Base-by-base conservation (phyloP, 2,888 invertebrate genomes). In the Amiota minor region DNA sequence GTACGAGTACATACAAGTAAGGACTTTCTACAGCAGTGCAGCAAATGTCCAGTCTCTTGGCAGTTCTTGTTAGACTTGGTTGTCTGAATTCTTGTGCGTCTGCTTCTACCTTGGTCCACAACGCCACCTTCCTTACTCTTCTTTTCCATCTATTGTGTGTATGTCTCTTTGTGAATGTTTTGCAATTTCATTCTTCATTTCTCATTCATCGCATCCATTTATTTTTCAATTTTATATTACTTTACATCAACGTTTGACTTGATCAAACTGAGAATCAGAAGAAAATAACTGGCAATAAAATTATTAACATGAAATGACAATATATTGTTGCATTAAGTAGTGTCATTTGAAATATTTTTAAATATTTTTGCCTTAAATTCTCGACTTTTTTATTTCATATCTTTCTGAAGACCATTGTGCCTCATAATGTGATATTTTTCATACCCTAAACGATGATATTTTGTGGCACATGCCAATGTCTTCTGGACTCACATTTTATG, bases 31-130 rank as follows among this genome's bases (percentile, higher is more conserved):
- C 62, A 14, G 35, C 62, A 62, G 20, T 68, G 67, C 67, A 68
- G 67, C 20, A 68, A 68, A 68, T 68, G 67, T 53, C 49, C 67
- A 53, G 67, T 67, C 20, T 35, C 35, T 70, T 71, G 71, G 62
- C 72, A 75, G 71, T 75, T 70, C 72, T 59, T 10, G 53, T 50
- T 20, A n/a, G 59, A 20, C 59, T 59, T 59, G 59, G n/a, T 10
- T 6, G 18, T 14, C 18, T n/a, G 59, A n/a, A 16, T 59, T 18
- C 16, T 11, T 65, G 18, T 35, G 46, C 18, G 47, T 9, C 9
- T 18, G 49, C 8, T 35, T 35, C 35, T 35, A 35, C 35, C 35
- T 35, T 35, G 35, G 35, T 35, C 0, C 23, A 2, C 23, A 23
- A 2, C 3, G 23, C 23, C 35, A 35, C 35, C 35, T 35, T 35